phyloP scores from a whole-genome alignment of 2,888 invertebrate species.

The Mylabris sibirica region DNA sequence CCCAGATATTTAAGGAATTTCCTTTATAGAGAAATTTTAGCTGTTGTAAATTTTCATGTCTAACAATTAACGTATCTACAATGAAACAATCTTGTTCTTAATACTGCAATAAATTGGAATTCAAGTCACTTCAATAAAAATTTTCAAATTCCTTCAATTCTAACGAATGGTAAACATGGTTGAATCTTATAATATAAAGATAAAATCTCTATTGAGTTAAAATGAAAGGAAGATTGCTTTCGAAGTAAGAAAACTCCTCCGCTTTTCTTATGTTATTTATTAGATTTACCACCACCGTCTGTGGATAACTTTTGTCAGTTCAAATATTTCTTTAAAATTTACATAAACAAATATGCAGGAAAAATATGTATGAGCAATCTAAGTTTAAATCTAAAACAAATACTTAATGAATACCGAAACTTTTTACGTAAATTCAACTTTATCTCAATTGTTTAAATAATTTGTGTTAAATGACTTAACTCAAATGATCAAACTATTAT shows the following conservation, averaged over 20 bases:
- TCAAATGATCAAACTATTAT: too few relatives aligned
- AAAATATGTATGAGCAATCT: not conserved
- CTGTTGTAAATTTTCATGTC: not conserved
- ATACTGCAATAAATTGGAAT: not conserved
- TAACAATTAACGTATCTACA: not conserved
- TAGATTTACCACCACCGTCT: not conserved
- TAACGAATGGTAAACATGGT: not conserved
- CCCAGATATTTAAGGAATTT: not conserved
- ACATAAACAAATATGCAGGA: not conserved
- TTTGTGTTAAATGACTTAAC: not conserved
- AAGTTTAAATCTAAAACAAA: not conserved
- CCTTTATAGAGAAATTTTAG: not conserved
- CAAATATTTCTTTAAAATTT: not conserved
- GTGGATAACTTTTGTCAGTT: not conserved
- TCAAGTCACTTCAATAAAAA: not conserved
- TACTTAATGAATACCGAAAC: not conserved
- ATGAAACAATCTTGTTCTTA: not conserved
- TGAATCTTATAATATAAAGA: not conserved
- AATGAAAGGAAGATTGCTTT: not conserved
- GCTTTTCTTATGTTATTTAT: not conserved
- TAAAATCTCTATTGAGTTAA: not conserved
- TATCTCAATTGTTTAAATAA: too few relatives aligned
- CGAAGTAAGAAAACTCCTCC: not conserved
- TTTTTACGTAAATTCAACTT: not conserved
- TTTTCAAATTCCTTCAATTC: not conserved